Conservation (phyloP, 2,797 vertebrate genomes). For the Enteromius afrohamiltoni region DNA sequence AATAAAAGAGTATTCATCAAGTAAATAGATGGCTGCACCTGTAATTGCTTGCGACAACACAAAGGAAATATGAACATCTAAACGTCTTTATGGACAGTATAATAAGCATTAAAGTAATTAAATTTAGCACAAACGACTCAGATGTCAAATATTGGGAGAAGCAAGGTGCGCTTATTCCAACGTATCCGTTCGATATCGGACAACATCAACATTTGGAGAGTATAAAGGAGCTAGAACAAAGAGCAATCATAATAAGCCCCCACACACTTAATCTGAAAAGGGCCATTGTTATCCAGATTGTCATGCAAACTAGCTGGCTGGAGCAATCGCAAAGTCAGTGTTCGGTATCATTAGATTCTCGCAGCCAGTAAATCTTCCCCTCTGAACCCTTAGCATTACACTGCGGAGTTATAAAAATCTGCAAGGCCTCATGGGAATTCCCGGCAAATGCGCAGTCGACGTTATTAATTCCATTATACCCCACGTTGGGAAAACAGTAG, state of each 20-base stretch:
- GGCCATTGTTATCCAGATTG: slow-evolving; percentile 48
- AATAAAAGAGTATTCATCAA: slow-evolving; percentile 92
- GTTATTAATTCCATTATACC: slow-evolving; percentile 77
- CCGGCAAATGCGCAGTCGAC: slow-evolving; percentile 68
- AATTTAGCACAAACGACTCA: slow-evolving; percentile 84
- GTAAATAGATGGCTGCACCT: slow-evolving; percentile 93
- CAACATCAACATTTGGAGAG: slow-evolving; percentile 40
- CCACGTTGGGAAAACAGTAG: slow-evolving; percentile 73
- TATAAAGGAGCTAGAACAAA: slow-evolving; percentile 45
- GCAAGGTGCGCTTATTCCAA: slow-evolving; percentile 32
- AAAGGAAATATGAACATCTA: slow-evolving; percentile 86
- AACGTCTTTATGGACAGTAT: slow-evolving; percentile 89
- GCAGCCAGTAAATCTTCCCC: slow-evolving; percentile 67
- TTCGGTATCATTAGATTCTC: slow-evolving; percentile 60
- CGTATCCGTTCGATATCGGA: slow-evolving; percentile 10
- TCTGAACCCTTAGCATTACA: slow-evolving; percentile 61
- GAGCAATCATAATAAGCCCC: slow-evolving; percentile 47
- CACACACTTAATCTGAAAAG: slow-evolving; percentile 44
- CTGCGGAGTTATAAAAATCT: slow-evolving; percentile 69
- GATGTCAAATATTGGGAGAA: slow-evolving; percentile 78
- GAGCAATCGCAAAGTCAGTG: slow-evolving; percentile 55
- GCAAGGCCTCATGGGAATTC: slow-evolving; percentile 67
- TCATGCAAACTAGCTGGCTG: slow-evolving; percentile 54
- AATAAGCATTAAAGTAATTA: slow-evolving; percentile 93
- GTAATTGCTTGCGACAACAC: slow-evolving; percentile 89